Conservation (phyloP, 2,888 invertebrate species). For the Ophion ellenae region DNA sequence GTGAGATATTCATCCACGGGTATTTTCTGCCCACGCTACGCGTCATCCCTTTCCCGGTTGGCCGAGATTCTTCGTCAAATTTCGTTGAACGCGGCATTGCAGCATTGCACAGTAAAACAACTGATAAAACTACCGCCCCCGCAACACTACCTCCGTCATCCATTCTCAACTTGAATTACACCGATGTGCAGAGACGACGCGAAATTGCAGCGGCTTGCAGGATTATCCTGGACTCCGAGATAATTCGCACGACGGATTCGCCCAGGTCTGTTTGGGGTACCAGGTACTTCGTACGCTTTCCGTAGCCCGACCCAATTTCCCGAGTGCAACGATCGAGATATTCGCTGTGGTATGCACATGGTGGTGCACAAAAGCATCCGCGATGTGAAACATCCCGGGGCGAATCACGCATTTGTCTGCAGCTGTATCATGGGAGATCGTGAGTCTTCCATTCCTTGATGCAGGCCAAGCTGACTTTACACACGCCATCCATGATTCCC, state of each 20-base stretch:
- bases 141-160: slow-evolving; percentile 14
- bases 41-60: slow-evolving; percentile 10
- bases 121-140: slow-evolving; percentile 27
- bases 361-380: slow-evolving; percentile 28
- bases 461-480: background rate
- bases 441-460: background rate
- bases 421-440: background rate
- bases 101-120: slow-evolving; percentile 4
- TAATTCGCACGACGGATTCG: slow-evolving; percentile 45
- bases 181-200: slow-evolving; percentile 3
- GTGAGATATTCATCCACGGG: background rate
- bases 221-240: slow-evolving; percentile 44
- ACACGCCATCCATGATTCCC: background rate
- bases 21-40: background rate
- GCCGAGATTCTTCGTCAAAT: slow-evolving; percentile 29
- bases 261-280: slow-evolving; percentile 21
- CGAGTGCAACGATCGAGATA: slow-evolving; percentile 45
- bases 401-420: background rate
- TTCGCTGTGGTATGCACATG: slow-evolving; percentile 50
- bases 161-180: slow-evolving; percentile 35
- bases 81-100: slow-evolving; percentile 26
- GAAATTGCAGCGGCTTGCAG: slow-evolving; percentile 27
- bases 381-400: slow-evolving; percentile 17
- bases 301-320: background rate
- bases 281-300: slow-evolving; percentile 38